These are phyloP conservation scores for Laspeyria flexula DNA, from an alignment of 2,888 invertebrate genomes.

Conservation along the genomic window DNA sequence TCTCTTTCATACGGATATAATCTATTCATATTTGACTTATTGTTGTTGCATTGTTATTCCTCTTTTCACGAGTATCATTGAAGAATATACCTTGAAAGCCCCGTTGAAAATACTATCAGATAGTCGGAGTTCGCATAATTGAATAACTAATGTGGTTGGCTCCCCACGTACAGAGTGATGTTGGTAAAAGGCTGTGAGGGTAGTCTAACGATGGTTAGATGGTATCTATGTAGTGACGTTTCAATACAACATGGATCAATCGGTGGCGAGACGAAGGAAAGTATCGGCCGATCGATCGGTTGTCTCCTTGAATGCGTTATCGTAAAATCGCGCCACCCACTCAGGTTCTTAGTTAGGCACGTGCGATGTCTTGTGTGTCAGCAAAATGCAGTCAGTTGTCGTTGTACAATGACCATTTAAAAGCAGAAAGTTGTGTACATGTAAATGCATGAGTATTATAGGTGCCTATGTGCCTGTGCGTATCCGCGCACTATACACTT, in stretches of 20 bases:
- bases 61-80: slow-evolving; percentile 62
- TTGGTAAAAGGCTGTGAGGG: slow-evolving; percentile 59
- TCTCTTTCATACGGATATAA: slow-evolving; percentile 50
- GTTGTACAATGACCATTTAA: slow-evolving; percentile 17
- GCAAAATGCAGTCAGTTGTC: slow-evolving; percentile 8
- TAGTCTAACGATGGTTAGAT: slow-evolving; percentile 77
- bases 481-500: too few relatives aligned
- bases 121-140: slow-evolving; percentile 74
- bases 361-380: slow-evolving; percentile 38
- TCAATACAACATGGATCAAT: slow-evolving; percentile 82
- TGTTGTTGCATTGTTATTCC: slow-evolving; percentile 66
- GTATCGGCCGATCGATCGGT: slow-evolving; percentile 64
- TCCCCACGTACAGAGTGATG: slow-evolving; percentile 59
- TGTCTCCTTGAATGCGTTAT: slow-evolving; percentile 50
- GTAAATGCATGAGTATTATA: neutral
- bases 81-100: slow-evolving; percentile 62
- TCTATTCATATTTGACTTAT: slow-evolving; percentile 54
- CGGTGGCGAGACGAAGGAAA: slow-evolving; percentile 54
- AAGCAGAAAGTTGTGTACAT: neutral
- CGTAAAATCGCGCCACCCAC: slow-evolving; percentile 56
- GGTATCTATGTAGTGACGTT: slow-evolving; percentile 78
- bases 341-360: slow-evolving; percentile 46
- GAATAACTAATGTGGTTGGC: slow-evolving; percentile 74
- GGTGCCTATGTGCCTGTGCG: too few relatives aligned
- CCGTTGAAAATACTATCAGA: slow-evolving; percentile 69